Base-by-base conservation (phyloP, 2,113 vertebrate species). In the Melospiza georgiana region DNA sequence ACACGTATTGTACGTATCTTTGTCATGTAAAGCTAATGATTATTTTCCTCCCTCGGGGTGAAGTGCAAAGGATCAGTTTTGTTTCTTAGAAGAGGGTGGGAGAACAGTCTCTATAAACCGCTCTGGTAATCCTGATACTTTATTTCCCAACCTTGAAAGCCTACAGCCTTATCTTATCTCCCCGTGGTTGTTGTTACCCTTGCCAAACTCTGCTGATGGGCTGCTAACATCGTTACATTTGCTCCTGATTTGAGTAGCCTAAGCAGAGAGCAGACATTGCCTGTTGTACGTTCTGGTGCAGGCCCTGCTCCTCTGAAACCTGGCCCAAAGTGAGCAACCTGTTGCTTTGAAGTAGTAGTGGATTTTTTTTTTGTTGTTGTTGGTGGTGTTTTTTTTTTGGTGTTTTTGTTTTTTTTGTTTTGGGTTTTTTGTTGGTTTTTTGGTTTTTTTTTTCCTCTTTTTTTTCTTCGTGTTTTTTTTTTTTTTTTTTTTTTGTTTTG, bases 51-150 rank as follows among this genome's bases (percentile, higher is more conserved):
- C 51, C 62, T 65, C 2, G 5, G 48, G 67, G 75, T 85, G 94
- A 93, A 85, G 69, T 72, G 76, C 20, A 61, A 25, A 92, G 78
- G 59, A 94, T 76, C 46, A 5, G 41, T 33, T 84, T 89, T 85
- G 10, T 80, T 94, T 86, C 76, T 75, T 82, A 68, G 82, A 93
- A 88, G 79, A 75, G 73, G 37, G 68, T 84, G 92, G 85, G 48
- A 84, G 90, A 86, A 54, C 37, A 58, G 79, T 28, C 79, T 80
- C 33, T 94, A 58, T 24, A 72, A 93, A 91, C 4, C 0, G 2
- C 55, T 63, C 76, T 94, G 81, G 71, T 91, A 95, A 94, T 85
- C 62, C 74, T 69, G 74, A 91, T 91, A 89, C 66, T 94, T 91
- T 77, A 18, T 75, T 94, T 89, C 78, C 35, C 89, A 94, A 80